Percentiles rank a stretch among this genome's conserved stretches.
These are phyloP conservation scores for Erinaceus europaeus DNA, from an alignment of 2,113 vertebrate genomes.

Conservation along the genomic window DNA sequence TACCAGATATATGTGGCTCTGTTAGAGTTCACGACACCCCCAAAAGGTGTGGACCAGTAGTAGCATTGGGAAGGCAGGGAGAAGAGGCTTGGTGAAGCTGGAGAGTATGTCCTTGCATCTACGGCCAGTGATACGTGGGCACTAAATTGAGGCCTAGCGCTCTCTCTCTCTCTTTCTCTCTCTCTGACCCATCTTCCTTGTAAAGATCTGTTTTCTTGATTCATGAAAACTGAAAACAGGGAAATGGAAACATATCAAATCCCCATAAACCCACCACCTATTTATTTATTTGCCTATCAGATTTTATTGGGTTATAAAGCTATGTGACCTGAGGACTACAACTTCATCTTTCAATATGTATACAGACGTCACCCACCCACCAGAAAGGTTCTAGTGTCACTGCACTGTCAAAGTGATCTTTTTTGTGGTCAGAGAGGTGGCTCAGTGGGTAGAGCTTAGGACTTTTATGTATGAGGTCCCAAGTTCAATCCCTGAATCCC, in stretches of 20 bases:
- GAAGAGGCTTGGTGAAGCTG: not conserved
- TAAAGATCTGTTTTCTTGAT: not conserved
- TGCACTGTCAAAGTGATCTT: no score
- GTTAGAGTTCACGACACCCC: not conserved
- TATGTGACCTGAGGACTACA: no score
- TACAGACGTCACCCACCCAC: no score
- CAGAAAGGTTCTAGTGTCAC: no score
- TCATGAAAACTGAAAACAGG: slow-evolving; percentile 9
- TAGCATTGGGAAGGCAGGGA: not conserved
- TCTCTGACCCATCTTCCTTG: not conserved
- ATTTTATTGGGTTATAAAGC: no score
- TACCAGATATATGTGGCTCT: not conserved
- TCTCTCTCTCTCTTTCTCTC: not conserved
- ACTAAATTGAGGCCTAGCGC: not conserved
- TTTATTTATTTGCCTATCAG: slow-evolving; percentile 12
- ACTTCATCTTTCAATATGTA: no score
- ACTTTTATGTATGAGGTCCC: no score
- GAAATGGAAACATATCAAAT: not conserved
- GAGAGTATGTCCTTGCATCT: not conserved
- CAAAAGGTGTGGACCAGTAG: not conserved
- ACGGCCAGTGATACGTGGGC: not conserved
- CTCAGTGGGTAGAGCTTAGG: no score
- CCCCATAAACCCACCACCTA: not conserved
- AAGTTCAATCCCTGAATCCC: no score
- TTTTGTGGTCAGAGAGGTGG: no score